phyloP scores from a whole-genome alignment of 2,113 vertebrate genomes.

The Oryzias celebensis region DNA sequence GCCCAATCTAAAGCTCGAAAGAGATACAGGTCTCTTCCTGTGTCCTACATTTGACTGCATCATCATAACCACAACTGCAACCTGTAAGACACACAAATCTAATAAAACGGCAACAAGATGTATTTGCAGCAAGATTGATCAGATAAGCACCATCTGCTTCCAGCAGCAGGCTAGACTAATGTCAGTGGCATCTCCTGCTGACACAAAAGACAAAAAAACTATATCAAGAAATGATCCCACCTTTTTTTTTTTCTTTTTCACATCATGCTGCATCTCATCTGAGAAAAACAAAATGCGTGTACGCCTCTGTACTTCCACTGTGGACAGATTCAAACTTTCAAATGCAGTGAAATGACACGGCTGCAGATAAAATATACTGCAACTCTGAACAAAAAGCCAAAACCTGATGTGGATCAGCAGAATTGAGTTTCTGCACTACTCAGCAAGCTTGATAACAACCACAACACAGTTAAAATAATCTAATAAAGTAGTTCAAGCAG shows the following conservation, averaged over 20 bases:
- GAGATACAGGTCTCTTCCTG: constrained; percentile 7
- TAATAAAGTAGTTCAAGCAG: not conserved
- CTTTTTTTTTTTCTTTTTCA: too few species aligned
- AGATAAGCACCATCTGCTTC: not conserved
- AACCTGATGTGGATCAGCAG: not conserved
- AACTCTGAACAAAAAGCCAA: not conserved
- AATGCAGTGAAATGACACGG: constrained; percentile 9
- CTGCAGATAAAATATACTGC: not conserved
- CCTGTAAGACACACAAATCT: not conserved
- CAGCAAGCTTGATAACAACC: not conserved
- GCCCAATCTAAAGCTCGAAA: not conserved
- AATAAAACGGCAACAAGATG: not conserved
- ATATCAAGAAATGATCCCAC: too few species aligned
- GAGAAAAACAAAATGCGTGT: not conserved
- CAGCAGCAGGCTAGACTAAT: not conserved
- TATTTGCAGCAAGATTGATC: too few species aligned
- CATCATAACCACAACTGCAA: not conserved
- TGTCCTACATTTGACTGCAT: constrained; percentile 13
- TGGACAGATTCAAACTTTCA: constrained; percentile 4
- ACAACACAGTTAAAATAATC: constrained; percentile 1
- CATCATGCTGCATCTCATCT: not conserved
- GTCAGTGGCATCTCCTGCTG: not conserved
- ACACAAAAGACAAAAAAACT: not conserved
- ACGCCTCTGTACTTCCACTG: not conserved
- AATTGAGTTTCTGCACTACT: not conserved